Evolutionary conservation across 2,888 invertebrate species (phyloP), one percentile per base, ranked within the genome.

Genomic region (Thyatira batis): DNA sequence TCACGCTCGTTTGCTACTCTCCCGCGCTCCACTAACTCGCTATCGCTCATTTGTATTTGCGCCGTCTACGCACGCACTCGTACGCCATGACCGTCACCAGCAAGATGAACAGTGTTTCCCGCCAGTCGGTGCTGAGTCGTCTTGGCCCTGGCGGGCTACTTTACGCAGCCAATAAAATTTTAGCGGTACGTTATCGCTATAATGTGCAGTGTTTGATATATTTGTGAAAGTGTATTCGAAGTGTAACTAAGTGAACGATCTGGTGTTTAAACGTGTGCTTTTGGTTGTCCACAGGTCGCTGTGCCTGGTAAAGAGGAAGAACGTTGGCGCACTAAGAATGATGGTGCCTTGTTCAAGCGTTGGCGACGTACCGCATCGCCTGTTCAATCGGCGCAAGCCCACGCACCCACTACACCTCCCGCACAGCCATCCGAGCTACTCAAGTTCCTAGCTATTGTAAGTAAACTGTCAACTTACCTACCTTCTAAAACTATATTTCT

Each of bases 381-480:
- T 49, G 82, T 69, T 50, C 85, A 85, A 55, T 55, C 84, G 45
- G 64, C 80, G 43, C 65, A 81, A 49, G 66, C 81, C 39, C 71
- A 79, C 30, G 69, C 79, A 39, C 72, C 84, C 30, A 65, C 79
- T 45, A 69, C 87, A 8, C 70, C 82, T 20, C 69, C 78, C 1
- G 73, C 85, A 54, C 90, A 89, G 71, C 84, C 92, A 53, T 92
- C 92, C 49, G 92, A 92, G 45, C 75, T 92, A 67, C 93, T 96
- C 67, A 96, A 96, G 88, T 95, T 95, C 83, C 89, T 96, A 84
- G 96, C 96, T 75, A 94, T 96, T 93, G 96, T 96, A 94, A 95
- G 95, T 95, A 87, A 69, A 56, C 45, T 33, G 48, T 13, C 52
- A 49, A 54, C 17, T n/a, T 49, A 50, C 20, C 21, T 48, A 43